Percentiles rank a stretch among this genome's conserved stretches.
These are phyloP conservation scores for Drosophila orena DNA, from an alignment of 1,140 invertebrate species.

Conservation along the genomic window DNA sequence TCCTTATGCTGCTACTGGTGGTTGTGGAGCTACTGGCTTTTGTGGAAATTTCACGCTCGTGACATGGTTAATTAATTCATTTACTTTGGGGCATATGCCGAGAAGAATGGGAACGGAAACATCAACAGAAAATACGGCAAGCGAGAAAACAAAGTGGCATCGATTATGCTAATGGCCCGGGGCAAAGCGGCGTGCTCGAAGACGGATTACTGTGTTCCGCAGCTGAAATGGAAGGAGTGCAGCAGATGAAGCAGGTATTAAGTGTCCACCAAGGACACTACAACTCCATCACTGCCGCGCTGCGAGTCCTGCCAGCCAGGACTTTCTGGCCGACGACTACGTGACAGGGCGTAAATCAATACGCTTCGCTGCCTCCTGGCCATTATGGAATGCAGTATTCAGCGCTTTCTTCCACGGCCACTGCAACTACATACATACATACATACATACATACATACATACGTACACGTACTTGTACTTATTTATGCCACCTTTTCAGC, in stretches of 20 bases:
- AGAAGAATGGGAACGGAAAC: conserved; percentile 31
- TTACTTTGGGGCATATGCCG: conserved; percentile 58
- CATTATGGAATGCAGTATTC: conserved; percentile 76
- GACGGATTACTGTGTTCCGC: conserved; percentile 19
- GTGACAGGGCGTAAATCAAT: conserved; percentile 80
- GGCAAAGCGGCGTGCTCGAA: conserved; percentile 15
- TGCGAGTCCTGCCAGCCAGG: neutral
- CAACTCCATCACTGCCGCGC: conserved; percentile 16
- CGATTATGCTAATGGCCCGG: conserved; percentile 71
- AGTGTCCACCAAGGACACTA: conserved; percentile 5
- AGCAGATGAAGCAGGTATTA: conserved; percentile 2
- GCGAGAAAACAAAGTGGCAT: conserved; percentile 70
- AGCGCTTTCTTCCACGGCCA: conserved; percentile 31
- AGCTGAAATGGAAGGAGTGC: conserved; percentile 6
- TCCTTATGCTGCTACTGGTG: no score
- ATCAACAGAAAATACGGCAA: conserved; percentile 7
- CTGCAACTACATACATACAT: conserved; percentile 30
- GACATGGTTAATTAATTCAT: conserved; percentile 80
- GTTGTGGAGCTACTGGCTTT: conserved; percentile 37
- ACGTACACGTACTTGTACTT: no score
- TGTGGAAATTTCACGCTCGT: conserved; percentile 73
- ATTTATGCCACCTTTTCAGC: conserved; percentile 33
- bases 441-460: no score
- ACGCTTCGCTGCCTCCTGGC: conserved; percentile 47
- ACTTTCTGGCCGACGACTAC: conserved; percentile 23